Base-by-base conservation (phyloP, 2,113 vertebrate genomes). In the Notechis scutatus region DNA sequence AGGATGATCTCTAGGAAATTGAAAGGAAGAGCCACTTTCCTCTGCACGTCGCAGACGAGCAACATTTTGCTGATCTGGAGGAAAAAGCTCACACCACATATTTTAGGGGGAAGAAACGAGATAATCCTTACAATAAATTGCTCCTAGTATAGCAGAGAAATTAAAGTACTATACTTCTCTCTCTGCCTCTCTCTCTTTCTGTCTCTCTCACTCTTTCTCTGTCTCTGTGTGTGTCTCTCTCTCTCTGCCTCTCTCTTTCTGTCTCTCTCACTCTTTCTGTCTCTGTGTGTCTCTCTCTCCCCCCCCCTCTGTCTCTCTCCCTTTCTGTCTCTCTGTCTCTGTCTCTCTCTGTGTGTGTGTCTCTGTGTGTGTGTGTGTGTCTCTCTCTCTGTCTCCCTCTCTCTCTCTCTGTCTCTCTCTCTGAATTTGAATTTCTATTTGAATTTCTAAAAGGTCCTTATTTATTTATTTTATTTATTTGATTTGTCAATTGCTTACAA, bases 271-370 rank as follows among this genome's bases (percentile, higher is more conserved):
- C 45, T 45, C 45, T n/a, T n/a, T 47, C 47, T 47, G 0, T 47
- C 5, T 47, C 0, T 42, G 2, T 42, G 2, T 42, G 2, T 42
- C 39, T 42, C 45, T 7, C 47, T 47, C 47, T 50, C 47, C n/a
- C n/a, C n/a, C n/a, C n/a, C n/a, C n/a, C 47, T 50, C 47, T 50
- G 1, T 0, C 3, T 8, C 6, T 74, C 2, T 5, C 1, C 39
- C 2, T 5, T 42, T 42, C 42, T 50, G 1, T 64, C 59, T 64
- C 57, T 59, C 23, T 47, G 6, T 47, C 7, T 47, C 47, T 47
- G 0, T 47, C 5, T 47, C 0, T 47, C 39, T 42, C 39, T 42
- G 2, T 42, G 2, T 42, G 39, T 42, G 39, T 42, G 39, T 42
- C 39, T 42, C 39, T 42, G 2, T 42, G 2, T 42, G 39, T 42